phyloP scores from a whole-genome alignment of 2,888 invertebrate genomes.

The Tyria jacobaeae region DNA sequence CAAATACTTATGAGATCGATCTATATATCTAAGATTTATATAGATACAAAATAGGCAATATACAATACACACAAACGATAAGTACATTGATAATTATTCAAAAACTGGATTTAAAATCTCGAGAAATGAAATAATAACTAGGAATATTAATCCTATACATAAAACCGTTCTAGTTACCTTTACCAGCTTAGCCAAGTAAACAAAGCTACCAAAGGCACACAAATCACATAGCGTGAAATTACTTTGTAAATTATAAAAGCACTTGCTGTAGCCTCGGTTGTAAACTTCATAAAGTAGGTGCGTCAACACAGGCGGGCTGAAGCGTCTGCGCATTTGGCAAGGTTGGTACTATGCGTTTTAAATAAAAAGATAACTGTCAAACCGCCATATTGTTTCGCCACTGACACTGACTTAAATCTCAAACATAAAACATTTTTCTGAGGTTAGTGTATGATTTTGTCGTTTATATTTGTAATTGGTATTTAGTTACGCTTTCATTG shows the following conservation, averaged over 20 bases:
- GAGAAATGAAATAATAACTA: neutral
- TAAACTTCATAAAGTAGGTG: constrained; percentile 46
- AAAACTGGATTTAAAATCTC: neutral
- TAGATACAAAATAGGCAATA: too few species aligned
- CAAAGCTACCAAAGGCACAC: constrained; percentile 29
- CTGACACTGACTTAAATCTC: too few species aligned
- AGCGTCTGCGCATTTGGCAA: constrained; percentile 30
- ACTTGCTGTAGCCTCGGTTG: constrained; percentile 28
- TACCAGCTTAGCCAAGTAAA: neutral
- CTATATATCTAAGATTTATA: too few species aligned
- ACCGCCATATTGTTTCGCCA: too few species aligned
- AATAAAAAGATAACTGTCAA: too few species aligned
- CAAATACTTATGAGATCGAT: too few species aligned
- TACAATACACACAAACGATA: too few species aligned
- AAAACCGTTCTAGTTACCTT: neutral
- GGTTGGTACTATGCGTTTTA: too few species aligned
- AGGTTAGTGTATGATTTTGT: too few species aligned
- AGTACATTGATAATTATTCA: neutral
- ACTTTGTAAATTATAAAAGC: constrained; percentile 43
- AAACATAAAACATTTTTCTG: too few species aligned
- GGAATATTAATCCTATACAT: neutral
- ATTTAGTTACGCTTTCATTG: too few species aligned
- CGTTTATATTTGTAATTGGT: too few species aligned
- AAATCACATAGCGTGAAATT: constrained; percentile 37
- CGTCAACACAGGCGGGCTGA: constrained; percentile 42